Evolutionary conservation across 2,113 vertebrate species (phyloP), one percentile per base, ranked within the genome.

Genomic region (Gnathonemus echidnorhynchus): DNA sequence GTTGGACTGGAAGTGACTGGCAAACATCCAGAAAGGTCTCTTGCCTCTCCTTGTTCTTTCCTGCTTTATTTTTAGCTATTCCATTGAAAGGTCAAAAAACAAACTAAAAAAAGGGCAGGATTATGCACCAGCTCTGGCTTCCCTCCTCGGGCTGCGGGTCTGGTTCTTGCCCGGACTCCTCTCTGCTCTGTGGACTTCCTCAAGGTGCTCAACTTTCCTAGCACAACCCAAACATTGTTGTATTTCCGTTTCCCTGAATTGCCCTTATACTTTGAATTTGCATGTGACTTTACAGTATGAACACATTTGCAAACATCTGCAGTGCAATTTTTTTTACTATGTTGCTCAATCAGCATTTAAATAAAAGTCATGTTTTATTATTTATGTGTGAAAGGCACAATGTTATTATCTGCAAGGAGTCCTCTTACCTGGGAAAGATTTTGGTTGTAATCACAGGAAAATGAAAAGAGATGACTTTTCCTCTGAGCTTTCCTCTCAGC

Each of bases 1-100:
- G 89, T 77, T 77, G 92, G 87, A 92, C 84, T 90, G 91, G 80
- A 92, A 92, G 90, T 84, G 90, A 86, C 87, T 91, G 92, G 93
- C 90, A 90, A 58, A 1, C 87, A 58, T 80, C 90, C 86, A 48
- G 27, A 77, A 85, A 88, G 85, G 58, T 56, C 17, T 2, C 15
- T 70, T 42, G 4, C 42, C 24, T 84, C 42, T 21, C n/a, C 80
- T 88, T 90, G 92, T 92, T 42, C 74, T 80, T 91, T 80, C 91
- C 88, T 90, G 35, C 86, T 85, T 89, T 91, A 92, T 62, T 74
- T 88, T 77, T 77, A 80, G 74, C 74, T 35, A 80, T 19, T 80
- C 27, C 35, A 19, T 80, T 19, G 74, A 42, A 80, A 80, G 74
- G 74, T 80, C 74, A 80, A 80, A 42, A 35, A 80, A 21, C 53